A percentile compares a stretch with the other conserved stretches of the same genome.
These are phyloP conservation scores for Centroberyx gerrardi DNA, from an alignment of 2,797 vertebrate species.

Conservation along the genomic window DNA sequence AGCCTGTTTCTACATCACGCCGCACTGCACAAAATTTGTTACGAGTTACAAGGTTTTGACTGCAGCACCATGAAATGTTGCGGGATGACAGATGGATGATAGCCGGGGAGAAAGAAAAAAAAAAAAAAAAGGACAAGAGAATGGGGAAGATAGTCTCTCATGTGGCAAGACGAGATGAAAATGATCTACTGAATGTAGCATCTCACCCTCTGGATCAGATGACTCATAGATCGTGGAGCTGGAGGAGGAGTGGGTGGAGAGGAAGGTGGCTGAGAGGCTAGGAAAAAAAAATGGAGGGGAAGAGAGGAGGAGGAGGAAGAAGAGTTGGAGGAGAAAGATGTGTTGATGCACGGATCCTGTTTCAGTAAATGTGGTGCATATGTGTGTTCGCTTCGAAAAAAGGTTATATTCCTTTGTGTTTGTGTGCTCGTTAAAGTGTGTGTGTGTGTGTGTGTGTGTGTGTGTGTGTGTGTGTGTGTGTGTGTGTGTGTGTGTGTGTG, in stretches of 20 bases:
- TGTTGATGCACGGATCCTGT: slow-evolving; percentile 23
- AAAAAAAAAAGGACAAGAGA: slow-evolving; percentile 44
- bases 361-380: slow-evolving; percentile 22
- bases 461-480: not conserved
- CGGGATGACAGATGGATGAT: slow-evolving; percentile 23
- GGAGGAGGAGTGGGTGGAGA: slow-evolving; percentile 37
- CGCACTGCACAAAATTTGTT: slow-evolving; percentile 11
- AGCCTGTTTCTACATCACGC: slow-evolving; percentile 24
- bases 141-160: slow-evolving; percentile 41
- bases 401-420: slow-evolving; percentile 3
- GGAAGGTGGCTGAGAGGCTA: not conserved
- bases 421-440: slow-evolving; percentile 1
- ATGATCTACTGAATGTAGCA: slow-evolving; percentile 63
- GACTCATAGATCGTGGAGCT: slow-evolving; percentile 68
- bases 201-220: slow-evolving; percentile 73
- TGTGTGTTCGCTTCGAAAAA: slow-evolving; percentile 1
- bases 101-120: slow-evolving; percentile 18
- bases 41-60: slow-evolving; percentile 35
- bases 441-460: slow-evolving; percentile 15
- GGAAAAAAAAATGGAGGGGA: slow-evolving; percentile 32
- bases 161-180: slow-evolving; percentile 54
- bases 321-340: slow-evolving; percentile 37
- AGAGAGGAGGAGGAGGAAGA: slow-evolving; percentile 39
- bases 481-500: slow-evolving; percentile 25
- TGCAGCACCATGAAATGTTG: slow-evolving; percentile 5